Base-by-base conservation (phyloP, 2,888 invertebrate genomes). In the Habroteleia sp. region DNA sequence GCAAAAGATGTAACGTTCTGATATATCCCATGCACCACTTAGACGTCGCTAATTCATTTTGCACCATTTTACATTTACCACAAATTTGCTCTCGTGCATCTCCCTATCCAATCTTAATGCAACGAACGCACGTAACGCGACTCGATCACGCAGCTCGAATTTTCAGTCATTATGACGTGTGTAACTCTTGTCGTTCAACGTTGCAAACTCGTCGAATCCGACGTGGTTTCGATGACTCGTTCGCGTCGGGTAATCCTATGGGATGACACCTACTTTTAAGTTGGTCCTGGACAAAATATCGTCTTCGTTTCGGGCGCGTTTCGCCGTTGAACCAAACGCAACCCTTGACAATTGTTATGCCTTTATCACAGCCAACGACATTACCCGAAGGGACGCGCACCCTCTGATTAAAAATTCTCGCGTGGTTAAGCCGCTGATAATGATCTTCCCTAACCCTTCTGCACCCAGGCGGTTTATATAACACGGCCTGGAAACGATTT, bases 321-420 rank as follows among this genome's bases (percentile, higher is more conserved):
- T 72, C 54, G 71, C 78, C 76, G 56, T 60, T 65, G 63, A 78
- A 77, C 75, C 77, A 77, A 82, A 80, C 73, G 79, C 76, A 66
- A 66, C 76, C 65, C 73, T 62, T 60, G 87, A 84, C 84, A 85
- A 86, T 85, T 84, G 80, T 82, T 85, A 54, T 81, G 68, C 85
- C 77, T 82, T 82, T 81, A 79, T 81, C 81, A 78, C 79, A 74
- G 77, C 81, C 82, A 82, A 84, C 82, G 83, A 83, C 84, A 84
- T 86, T 84, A 85, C 82, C 81, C 82, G 77, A 80, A 87, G 86
- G 88, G 88, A 84, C 86, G 86, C 85, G 86, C 86, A 86, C 88
- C 88, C 88, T 88, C 88, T 88, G 88, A 88, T 88, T 88, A 88
- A 88, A 88, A 88, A 88, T 88, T 88, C 87, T 88, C 88, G 88